phyloP scores from a whole-genome alignment of 92 coral and sea anemone species.

The Nematostella vectensis region DNA sequence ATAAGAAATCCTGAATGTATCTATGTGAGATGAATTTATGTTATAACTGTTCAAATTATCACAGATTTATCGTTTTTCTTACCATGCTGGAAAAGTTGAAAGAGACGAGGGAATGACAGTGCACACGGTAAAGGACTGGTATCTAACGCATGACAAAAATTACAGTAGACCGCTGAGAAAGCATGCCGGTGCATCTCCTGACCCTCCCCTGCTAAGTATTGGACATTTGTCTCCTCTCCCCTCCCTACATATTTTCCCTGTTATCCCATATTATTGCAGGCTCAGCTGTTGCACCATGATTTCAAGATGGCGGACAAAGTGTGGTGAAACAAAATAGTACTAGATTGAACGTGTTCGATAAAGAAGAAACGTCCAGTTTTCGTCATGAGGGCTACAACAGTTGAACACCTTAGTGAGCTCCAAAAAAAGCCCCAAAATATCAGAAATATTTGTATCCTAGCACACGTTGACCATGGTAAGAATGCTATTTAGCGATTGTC shows the following conservation, averaged over 20 bases:
- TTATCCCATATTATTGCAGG: too few relatives aligned
- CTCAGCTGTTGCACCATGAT: conserved; percentile 60
- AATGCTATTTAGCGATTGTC: too few relatives aligned
- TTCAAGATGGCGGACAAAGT: conserved; percentile 27
- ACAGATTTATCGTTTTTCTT: too few relatives aligned
- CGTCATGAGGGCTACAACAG: conserved; percentile 63
- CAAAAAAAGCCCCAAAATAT: conserved; percentile 84
- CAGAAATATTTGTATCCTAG: conserved; percentile 93
- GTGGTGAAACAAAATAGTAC: background rate
- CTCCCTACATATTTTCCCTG: too few relatives aligned
- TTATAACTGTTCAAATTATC: too few relatives aligned
- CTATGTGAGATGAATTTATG: too few relatives aligned
- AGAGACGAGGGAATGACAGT: conserved; percentile 88
- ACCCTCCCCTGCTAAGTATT: too few relatives aligned
- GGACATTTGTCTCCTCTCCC: too few relatives aligned
- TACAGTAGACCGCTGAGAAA: too few relatives aligned
- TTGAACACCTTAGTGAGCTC: conserved; percentile 59
- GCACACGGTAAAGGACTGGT: conserved; percentile 54
- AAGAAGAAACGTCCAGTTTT: background rate
- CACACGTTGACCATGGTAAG: conserved; percentile 98
- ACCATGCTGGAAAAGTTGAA: conserved; percentile 74
- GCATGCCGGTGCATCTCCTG: too few relatives aligned
- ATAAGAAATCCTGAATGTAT: too few relatives aligned
- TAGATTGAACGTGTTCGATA: background rate
- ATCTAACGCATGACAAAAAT: background rate